Conservation (phyloP, 2,888 invertebrate species). For the Pedicia rivosa region DNA sequence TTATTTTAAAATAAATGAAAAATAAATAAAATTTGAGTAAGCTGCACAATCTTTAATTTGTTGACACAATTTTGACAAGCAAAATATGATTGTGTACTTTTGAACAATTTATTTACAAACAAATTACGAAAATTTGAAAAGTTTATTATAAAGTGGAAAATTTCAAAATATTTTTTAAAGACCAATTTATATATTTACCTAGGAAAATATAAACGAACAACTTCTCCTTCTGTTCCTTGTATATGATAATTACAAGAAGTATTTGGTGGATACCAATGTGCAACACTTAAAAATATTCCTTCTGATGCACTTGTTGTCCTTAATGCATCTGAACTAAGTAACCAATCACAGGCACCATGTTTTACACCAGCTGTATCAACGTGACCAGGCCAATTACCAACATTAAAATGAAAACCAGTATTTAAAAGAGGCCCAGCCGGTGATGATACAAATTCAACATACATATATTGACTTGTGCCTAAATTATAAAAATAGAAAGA, state of each 20-base stretch:
- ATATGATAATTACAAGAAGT: slow-evolving; percentile 85
- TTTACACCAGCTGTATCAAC: slow-evolving; percentile 77
- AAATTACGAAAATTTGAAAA: not conserved
- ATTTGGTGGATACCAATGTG: slow-evolving; percentile 89
- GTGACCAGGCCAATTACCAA: slow-evolving; percentile 87
- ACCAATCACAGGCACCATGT: slow-evolving; percentile 79
- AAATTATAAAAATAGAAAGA: slow-evolving; percentile 8
- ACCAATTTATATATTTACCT: slow-evolving; percentile 34
- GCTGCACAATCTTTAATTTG: no score
- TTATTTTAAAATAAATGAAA: not conserved
- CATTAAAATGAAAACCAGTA: slow-evolving; percentile 89
- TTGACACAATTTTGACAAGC: no score
- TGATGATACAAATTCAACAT: slow-evolving; percentile 78
- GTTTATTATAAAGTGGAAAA: not conserved
- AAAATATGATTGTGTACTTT: no score
- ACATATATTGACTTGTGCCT: slow-evolving; percentile 72
- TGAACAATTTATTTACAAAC: no score
- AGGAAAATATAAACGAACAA: slow-evolving; percentile 78
- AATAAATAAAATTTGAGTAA: not conserved
- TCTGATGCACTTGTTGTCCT: slow-evolving; percentile 65
- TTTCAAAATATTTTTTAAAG: not conserved
- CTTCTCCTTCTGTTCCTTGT: slow-evolving; percentile 71
- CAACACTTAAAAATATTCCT: slow-evolving; percentile 79
- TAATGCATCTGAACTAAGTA: slow-evolving; percentile 66
- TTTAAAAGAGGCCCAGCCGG: slow-evolving; percentile 79